Conservation (phyloP, 2,888 invertebrate species). For the Resseliella maxima region DNA sequence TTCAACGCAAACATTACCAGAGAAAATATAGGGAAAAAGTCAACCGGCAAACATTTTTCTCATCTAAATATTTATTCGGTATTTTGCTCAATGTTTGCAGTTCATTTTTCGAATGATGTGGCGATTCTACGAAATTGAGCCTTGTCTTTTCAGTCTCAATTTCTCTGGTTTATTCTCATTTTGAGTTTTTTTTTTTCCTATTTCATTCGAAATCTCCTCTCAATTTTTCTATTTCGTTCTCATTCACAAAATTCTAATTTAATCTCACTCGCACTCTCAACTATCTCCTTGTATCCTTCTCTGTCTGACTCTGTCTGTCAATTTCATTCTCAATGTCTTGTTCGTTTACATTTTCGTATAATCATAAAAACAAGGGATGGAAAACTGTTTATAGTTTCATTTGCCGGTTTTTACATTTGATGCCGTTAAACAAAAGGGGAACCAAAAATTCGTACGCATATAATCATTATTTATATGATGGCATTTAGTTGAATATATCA, state of each 20-base stretch:
- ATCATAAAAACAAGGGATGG: not conserved
- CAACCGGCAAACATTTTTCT: slow-evolving; percentile 26
- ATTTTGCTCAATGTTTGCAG: slow-evolving; percentile 12
- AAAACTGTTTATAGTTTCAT: not conserved
- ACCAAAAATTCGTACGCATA: not conserved
- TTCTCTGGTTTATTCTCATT: too few relatives aligned
- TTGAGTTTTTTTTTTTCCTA: too few relatives aligned
- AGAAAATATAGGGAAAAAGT: not conserved
- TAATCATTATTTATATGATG: slow-evolving; percentile 42
- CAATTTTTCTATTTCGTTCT: too few relatives aligned
- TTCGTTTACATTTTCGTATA: slow-evolving; percentile 23
- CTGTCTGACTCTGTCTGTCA: too few relatives aligned
- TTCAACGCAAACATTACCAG: not conserved
- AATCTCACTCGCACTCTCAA: too few relatives aligned
- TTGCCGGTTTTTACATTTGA: not conserved
- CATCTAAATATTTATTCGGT: slow-evolving; percentile 48
- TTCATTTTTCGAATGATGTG: slow-evolving; percentile 51
- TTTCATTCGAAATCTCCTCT: too few relatives aligned
- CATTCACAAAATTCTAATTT: too few relatives aligned
- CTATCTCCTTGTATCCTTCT: too few relatives aligned
- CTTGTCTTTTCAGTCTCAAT: not conserved
- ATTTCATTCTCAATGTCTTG: too few relatives aligned
- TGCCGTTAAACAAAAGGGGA: not conserved
- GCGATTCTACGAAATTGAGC: not conserved
- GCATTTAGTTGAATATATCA: not conserved